Evolutionary conservation across 2,113 vertebrate genomes (phyloP).

Genomic region (Nothobranchius kuhntae): DNA sequence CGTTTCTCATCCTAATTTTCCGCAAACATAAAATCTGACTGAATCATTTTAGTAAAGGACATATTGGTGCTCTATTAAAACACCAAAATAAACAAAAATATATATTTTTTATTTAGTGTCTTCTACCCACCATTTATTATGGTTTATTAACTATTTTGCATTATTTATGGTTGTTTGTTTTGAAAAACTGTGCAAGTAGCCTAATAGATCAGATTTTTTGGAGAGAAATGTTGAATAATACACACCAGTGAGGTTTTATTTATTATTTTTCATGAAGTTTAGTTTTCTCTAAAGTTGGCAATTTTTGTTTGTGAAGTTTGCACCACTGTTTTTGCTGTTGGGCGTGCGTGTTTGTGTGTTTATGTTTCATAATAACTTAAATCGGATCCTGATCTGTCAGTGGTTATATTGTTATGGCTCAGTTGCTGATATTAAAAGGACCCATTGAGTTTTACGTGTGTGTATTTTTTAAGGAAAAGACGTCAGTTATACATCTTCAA

Average conservation of each 20-base stretch:
- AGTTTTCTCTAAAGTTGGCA: background rate
- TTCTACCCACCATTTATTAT: no score
- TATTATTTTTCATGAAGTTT: constrained; percentile 17
- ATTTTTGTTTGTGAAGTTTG: no score
- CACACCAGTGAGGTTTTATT: background rate
- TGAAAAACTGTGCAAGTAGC: no score
- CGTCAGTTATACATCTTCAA: background rate
- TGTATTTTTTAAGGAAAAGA: no score
- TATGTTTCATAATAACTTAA: constrained; percentile 26
- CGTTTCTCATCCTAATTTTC: background rate
- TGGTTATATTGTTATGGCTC: background rate
- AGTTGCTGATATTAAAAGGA: background rate
- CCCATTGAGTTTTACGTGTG: background rate
- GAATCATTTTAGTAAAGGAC: background rate
- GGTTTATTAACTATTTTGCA: no score
- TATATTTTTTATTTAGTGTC: background rate
- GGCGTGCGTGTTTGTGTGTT: constrained; percentile 21
- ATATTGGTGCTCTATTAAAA: no score
- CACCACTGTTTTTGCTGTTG: background rate
- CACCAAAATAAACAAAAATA: background rate
- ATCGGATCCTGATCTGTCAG: constrained; percentile 46
- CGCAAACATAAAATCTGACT: background rate
- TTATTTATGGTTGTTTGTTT: no score
- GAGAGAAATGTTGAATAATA: no score
- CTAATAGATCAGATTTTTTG: no score